Evolutionary conservation across 2,113 vertebrate species (phyloP).

Genomic region (Ahaetulla prasina): DNA sequence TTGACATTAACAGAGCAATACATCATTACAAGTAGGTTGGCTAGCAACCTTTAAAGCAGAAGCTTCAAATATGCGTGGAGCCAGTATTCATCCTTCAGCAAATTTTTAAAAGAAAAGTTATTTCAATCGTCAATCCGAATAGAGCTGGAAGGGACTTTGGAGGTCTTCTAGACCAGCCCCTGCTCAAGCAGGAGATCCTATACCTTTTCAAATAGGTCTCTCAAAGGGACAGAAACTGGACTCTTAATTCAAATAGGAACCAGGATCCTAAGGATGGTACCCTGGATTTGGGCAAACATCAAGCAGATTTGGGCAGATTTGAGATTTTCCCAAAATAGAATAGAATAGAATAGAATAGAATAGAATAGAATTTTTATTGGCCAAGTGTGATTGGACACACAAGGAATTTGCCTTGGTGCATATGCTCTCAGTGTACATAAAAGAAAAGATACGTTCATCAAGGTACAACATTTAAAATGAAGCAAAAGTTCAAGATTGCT

Average conservation of each 20-base stretch:
- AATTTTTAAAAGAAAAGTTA: neutral
- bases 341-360: too few relatives aligned
- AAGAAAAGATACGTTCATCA: too few relatives aligned
- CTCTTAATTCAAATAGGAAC: neutral
- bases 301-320: neutral
- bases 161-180: too few relatives aligned
- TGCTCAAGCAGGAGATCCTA: too few relatives aligned
- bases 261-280: neutral
- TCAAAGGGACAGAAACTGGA: neutral
- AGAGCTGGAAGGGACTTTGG: too few relatives aligned
- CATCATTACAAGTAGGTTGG: neutral
- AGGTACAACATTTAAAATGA: too few relatives aligned
- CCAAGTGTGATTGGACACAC: too few relatives aligned
- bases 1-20: slow-evolving; percentile 16
- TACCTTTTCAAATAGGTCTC: too few relatives aligned
- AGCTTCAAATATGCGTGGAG: neutral
- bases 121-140: too few relatives aligned
- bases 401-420: too few relatives aligned
- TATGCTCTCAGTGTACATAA: too few relatives aligned
- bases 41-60: neutral
- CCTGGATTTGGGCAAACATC: neutral
- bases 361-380: too few relatives aligned
- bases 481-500: neutral
- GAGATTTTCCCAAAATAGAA: neutral
- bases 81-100: neutral